A percentile compares a stretch with the other conserved stretches of the same genome.
Conservation (phyloP, 2,888 invertebrate species). For the Oxystoma pomonae region DNA sequence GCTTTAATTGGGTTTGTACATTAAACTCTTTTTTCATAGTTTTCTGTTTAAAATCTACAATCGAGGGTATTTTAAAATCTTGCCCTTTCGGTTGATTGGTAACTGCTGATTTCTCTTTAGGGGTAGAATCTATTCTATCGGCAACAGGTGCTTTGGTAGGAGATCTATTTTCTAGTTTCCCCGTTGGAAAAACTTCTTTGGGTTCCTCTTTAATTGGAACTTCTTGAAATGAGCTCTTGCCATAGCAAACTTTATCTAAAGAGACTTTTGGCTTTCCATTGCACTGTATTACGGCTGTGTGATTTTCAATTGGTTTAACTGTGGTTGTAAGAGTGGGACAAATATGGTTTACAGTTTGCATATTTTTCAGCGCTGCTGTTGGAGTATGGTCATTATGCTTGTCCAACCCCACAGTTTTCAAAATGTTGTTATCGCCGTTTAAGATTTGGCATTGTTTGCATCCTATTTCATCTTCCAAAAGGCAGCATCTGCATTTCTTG, state of each 20-base stretch:
- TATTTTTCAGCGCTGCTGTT: background rate
- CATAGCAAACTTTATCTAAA: conserved; percentile 9
- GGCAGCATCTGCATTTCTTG: conserved; percentile 68
- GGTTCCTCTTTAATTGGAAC: background rate
- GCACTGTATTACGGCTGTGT: conserved; percentile 39
- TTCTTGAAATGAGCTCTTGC: background rate
- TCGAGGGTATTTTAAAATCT: background rate
- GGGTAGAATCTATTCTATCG: background rate
- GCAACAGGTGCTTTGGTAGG: background rate
- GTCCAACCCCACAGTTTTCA: conserved; percentile 24
- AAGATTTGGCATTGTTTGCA: conserved; percentile 54
- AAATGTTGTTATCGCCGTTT: conserved; percentile 7
- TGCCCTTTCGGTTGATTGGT: background rate
- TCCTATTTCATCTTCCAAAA: conserved; percentile 62
- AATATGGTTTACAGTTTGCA: background rate
- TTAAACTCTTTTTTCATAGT: background rate
- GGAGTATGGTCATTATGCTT: conserved; percentile 24
- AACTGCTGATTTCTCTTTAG: background rate
- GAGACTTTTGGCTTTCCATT: conserved; percentile 29
- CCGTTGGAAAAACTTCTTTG: background rate
- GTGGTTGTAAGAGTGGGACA: background rate
- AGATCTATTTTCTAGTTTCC: background rate
- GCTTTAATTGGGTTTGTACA: background rate
- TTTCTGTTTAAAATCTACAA: background rate
- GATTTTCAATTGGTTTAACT: conserved; percentile 14